phyloP scores from a whole-genome alignment of 2,797 vertebrate genomes.

The Brotula barbata region DNA sequence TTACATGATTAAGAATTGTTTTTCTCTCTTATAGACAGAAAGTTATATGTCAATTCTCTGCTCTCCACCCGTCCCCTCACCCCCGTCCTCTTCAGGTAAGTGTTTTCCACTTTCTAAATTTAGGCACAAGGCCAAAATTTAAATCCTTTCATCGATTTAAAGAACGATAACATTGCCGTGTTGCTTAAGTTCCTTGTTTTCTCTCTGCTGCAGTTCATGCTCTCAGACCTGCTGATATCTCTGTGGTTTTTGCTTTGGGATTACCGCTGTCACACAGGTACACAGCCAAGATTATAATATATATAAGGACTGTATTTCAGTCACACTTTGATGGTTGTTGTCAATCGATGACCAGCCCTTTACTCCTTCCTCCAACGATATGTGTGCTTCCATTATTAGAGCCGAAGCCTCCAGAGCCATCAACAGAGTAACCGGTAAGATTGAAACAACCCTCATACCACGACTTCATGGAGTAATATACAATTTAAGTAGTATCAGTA shows the following conservation, averaged over 20 bases:
- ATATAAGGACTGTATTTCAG: background rate
- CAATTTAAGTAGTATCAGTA: background rate
- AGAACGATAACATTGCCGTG: background rate
- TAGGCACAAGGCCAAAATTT: background rate
- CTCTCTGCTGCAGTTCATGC: conserved; percentile 62
- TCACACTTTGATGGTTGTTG: background rate
- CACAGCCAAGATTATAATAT: background rate
- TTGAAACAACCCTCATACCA: background rate
- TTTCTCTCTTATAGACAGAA: conserved; percentile 46
- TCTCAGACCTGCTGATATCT: conserved; percentile 65
- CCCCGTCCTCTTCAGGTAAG: conserved; percentile 64
- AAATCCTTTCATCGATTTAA: background rate
- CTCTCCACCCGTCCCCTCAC: conserved; percentile 29
- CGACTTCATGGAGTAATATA: background rate
- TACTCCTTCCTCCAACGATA: background rate
- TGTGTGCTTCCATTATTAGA: conserved; percentile 53
- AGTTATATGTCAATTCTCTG: conserved; percentile 58
- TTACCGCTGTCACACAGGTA: conserved; percentile 63
- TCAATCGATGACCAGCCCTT: background rate
- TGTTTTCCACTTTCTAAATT: background rate
- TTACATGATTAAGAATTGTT: conserved; percentile 8
- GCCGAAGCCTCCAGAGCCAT: conserved; percentile 54
- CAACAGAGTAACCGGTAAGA: conserved; percentile 71
- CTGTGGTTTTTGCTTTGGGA: conserved; percentile 61
- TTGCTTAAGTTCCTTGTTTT: background rate